Evolutionary conservation across 2,113 vertebrate genomes (phyloP), one percentile per base, ranked within the genome.

Genomic region (Trogon melanurus): DNA sequence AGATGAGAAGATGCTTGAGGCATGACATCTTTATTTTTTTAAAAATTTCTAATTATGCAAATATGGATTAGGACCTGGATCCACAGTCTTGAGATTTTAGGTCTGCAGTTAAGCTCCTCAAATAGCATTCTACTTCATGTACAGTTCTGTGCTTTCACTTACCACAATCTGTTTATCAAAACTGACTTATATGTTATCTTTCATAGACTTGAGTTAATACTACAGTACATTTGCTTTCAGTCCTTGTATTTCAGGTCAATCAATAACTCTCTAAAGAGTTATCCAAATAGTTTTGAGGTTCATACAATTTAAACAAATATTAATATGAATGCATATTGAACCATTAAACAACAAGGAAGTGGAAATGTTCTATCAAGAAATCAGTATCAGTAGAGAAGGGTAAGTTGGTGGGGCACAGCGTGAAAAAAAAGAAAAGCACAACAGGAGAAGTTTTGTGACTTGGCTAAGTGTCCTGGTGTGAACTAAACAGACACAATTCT

Each of bases 231-330:
- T 58, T 82, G 9, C 36, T 64, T 89, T 15, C 11, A 79, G 30
- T 60, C 61, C 17, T 56, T 82, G 7, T 36, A 10, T 17, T 32
- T 62, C 58, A 30, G 34, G 13, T 22, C 84, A 93, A 6, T 79
- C 34, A 89, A 17, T 72, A 89, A 27, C 45, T 96, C 61, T 80
- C 13, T 89, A 30, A 80, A 81, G 66, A 72, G 26, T 79, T 84
- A 73, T 9, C 13, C 47, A 80, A 66, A 85, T 88, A 91, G 72
- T 79, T 53, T 38, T 32, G 61, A 78, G 4, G 14, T 61, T 89
- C 4, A 44, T 41, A 16, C 6, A 36, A 30, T 54, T 87, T 58
- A 71, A 91, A 76, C 32, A 45, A 36, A 53, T 75, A 69, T 32
- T 58, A 38, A 54, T 78, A 30, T 44, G 44, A 44, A 87, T 16